Evolutionary conservation across 92 coral and sea anemone genomes (phyloP), one percentile per base, ranked within the genome.

Genomic region (Bergia sp.): DNA sequence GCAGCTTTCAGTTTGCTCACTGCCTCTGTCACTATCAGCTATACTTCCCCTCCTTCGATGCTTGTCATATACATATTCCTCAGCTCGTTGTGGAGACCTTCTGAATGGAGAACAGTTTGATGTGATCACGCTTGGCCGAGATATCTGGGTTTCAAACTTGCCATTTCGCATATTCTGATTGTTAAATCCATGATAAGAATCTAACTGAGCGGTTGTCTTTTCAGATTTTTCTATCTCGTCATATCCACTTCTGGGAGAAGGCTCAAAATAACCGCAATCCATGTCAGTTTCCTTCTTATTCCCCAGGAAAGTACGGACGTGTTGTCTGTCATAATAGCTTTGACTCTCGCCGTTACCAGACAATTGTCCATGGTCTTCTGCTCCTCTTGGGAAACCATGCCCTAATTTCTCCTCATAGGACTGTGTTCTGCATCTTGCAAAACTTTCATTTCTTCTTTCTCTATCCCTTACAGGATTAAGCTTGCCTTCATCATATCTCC

Each of bases 121-220:
- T 12, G 87, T 84, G 58, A 84, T 84, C 44, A 84, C 87, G 67
- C 87, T 84, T 6, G 87, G 87, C 78, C 87, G 76, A 36, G 49
- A 82, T 6, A 66, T 41, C 53, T 82, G 79, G 29, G 2, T 72
- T 45, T 84, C 87, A 71, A 13, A 80, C 16, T 55, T 21, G 58
- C 47, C 87, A 36, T 29, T 36, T 84, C 41, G 23, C 21, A 44
- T 67, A 45, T 4, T 20, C 23, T 7, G 77, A 13, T 44, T 67
- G 42, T 84, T 36, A 20, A 69, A 47, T 18, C 67, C 44, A 36
- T 44, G 29, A 66, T 12, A 20, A 15, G 79, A 69, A 71, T 23
- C 79, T 4, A 49, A 65, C 29, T 29, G 36, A 4, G 18, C 44
- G 7, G 44, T 73, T 41, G 29, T 36, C 80, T 16, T 50, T 3